A percentile compares a stretch with the other conserved stretches of the same genome.
Evolutionary conservation across 64 coral and sea anemone genomes (phyloP).

Genomic region (Pocillopora damicornis): DNA sequence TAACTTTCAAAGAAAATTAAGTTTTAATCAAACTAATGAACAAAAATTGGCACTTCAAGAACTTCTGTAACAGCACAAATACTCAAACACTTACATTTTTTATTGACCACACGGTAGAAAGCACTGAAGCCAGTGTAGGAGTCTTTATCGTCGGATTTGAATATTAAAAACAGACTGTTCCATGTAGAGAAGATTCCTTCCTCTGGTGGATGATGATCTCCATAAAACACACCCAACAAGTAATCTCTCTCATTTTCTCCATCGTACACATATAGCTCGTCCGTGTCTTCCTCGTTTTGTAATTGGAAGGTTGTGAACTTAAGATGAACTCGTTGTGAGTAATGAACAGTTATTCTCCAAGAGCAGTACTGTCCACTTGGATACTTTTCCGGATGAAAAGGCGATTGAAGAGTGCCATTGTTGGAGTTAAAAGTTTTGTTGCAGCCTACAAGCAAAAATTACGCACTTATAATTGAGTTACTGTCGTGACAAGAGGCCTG

Average conservation of each 20-base stretch:
- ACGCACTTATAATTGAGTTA: neutral
- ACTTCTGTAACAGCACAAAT: no score
- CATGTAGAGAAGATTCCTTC: conserved; percentile 35
- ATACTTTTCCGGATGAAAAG: conserved; percentile 46
- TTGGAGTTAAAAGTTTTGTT: conserved; percentile 46
- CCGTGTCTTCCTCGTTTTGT: conserved; percentile 26
- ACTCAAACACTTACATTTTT: neutral
- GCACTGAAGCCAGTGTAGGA: conserved; percentile 45
- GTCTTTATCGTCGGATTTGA: conserved; percentile 32
- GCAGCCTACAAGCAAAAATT: conserved; percentile 44
- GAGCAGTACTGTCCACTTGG: conserved; percentile 83
- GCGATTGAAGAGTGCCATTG: conserved; percentile 66
- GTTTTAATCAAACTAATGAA: no score
- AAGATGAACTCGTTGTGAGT: conserved; percentile 23
- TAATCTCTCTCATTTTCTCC: conserved; percentile 20
- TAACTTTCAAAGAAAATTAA: no score
- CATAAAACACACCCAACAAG: conserved; percentile 47
- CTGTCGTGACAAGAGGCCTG: neutral
- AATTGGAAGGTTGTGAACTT: conserved; percentile 63
- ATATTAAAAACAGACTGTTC: conserved; percentile 53
- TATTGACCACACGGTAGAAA: conserved; percentile 5
- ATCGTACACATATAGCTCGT: conserved; percentile 55
- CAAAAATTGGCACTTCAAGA: no score
- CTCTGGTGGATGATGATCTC: conserved; percentile 14
- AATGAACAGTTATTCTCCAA: conserved; percentile 52